Conservation (phyloP, 2,113 vertebrate genomes). For the Coptodon bakossiorum region DNA sequence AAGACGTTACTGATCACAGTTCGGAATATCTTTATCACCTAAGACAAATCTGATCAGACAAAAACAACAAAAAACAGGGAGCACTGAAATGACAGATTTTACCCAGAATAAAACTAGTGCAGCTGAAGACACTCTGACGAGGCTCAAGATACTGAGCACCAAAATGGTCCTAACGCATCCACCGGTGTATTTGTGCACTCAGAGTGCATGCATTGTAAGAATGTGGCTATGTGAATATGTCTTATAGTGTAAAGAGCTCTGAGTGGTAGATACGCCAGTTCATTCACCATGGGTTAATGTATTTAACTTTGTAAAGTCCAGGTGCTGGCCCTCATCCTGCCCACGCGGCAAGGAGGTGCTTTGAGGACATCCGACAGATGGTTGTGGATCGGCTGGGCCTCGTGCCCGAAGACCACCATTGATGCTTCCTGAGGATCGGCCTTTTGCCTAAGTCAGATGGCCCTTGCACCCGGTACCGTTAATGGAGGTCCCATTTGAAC, state of each 20-base stretch:
- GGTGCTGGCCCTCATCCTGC: not conserved
- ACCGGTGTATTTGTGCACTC: not conserved
- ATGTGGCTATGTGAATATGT: not conserved
- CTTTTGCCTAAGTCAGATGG: not conserved
- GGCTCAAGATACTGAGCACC: not conserved
- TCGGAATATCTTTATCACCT: not conserved
- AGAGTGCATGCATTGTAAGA: not conserved
- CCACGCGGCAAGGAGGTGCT: not conserved
- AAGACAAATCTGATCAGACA: not conserved
- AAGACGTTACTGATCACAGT: not conserved
- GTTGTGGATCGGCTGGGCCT: not conserved
- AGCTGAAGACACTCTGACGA: not conserved
- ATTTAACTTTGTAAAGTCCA: not conserved
- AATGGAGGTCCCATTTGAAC: not conserved
- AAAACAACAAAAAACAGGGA: not conserved
- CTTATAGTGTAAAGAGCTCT: not conserved
- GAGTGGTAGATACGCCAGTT: not conserved
- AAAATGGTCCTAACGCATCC: not conserved
- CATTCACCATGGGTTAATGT: not conserved
- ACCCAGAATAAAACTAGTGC: not conserved
- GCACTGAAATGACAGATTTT: not conserved
- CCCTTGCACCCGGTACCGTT: fast-evolving
- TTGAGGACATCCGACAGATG: not conserved
- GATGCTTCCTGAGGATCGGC: not conserved
- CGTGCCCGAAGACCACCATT: not conserved